Conservation (phyloP, 2,888 invertebrate species). For the Podotricha telesiphe region DNA sequence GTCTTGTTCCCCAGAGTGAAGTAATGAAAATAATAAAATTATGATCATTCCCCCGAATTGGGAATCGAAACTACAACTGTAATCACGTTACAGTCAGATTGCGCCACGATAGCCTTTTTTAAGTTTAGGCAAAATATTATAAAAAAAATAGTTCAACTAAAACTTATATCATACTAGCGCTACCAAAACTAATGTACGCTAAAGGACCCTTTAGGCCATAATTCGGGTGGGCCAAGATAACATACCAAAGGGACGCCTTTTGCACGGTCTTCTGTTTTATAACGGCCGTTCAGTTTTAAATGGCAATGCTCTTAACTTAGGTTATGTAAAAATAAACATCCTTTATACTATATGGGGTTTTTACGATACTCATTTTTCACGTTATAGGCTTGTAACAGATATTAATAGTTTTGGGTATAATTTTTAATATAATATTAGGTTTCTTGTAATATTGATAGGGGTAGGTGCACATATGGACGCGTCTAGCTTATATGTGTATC, state of each 20-base stretch:
- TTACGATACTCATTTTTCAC: constrained; percentile 11
- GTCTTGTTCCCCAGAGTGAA: too few relatives aligned
- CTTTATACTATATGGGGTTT: background rate
- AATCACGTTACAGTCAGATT: too few relatives aligned
- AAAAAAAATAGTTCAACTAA: background rate
- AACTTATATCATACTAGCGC: constrained; percentile 8
- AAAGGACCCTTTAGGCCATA: constrained; percentile 22
- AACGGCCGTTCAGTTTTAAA: constrained; percentile 31
- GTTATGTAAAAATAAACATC: background rate
- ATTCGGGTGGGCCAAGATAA: constrained; percentile 19
- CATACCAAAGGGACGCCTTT: constrained; percentile 35
- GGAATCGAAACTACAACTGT: too few relatives aligned
- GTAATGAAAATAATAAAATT: too few relatives aligned
- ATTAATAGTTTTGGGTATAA: constrained; percentile 9
- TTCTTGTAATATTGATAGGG: constrained; percentile 7
- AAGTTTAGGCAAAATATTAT: background rate
- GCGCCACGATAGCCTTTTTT: too few relatives aligned
- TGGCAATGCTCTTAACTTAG: background rate
- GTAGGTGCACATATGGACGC: background rate
- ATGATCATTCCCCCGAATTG: too few relatives aligned
- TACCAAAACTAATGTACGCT: constrained; percentile 16
- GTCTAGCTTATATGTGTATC: background rate
- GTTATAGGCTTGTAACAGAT: constrained; percentile 4
- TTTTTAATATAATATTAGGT: constrained; percentile 3
- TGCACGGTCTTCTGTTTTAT: constrained; percentile 38